Percentiles rank a stretch among this genome's conserved stretches.
phyloP scores from a whole-genome alignment of 37 sponge, comb jelly and placozoan genomes.

The Eunapius fragilis region DNA sequence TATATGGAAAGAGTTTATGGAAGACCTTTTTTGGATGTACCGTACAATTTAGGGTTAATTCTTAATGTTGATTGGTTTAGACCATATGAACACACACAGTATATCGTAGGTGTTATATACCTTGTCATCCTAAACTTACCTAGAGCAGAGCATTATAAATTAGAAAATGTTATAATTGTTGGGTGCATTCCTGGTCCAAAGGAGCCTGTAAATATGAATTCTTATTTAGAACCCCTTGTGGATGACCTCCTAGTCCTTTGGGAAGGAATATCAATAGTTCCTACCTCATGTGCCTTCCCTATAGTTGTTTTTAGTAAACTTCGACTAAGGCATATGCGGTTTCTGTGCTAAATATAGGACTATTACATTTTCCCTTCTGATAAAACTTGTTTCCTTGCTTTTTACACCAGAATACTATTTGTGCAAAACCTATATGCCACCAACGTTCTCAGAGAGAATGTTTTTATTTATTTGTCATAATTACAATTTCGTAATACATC shows the following conservation, averaged over 20 bases:
- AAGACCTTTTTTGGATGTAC: slow-evolving; percentile 12
- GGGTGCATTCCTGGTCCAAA: slow-evolving; percentile 34
- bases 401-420: no score
- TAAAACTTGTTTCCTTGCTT: no score
- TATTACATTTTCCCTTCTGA: no score
- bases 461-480: no score
- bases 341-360: no score
- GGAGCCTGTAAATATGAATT: slow-evolving; percentile 21
- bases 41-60: slow-evolving; percentile 2
- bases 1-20: slow-evolving; percentile 38
- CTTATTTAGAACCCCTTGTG: slow-evolving; percentile 26
- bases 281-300: neutral
- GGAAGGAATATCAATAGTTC: neutral
- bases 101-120: slow-evolving; percentile 34
- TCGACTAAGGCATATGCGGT: no score
- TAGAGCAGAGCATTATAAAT: slow-evolving; percentile 3
- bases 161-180: slow-evolving; percentile 32
- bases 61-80: slow-evolving; percentile 54
- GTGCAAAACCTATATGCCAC: no score
- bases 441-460: no score
- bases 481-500: no score
- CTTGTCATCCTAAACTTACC: slow-evolving; percentile 31
- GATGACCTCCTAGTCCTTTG: slow-evolving; percentile 33
- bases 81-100: slow-evolving; percentile 26
- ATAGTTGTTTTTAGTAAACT: neutral